Base-by-base conservation (phyloP, 2,797 vertebrate genomes). In the Anguilla obscura region DNA sequence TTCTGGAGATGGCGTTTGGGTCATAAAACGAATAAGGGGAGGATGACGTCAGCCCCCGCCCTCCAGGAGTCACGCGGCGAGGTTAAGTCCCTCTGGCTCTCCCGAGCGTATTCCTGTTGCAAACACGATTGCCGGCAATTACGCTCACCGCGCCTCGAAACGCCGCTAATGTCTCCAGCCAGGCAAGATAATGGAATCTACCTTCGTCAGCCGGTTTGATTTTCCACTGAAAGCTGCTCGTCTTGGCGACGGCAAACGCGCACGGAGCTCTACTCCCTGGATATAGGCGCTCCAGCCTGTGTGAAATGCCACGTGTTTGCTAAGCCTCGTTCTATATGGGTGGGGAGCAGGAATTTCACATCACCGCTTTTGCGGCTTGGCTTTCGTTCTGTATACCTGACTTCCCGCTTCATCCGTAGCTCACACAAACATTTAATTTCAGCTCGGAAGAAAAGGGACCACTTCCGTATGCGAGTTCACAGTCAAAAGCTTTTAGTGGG, bases 171-270 rank as follows among this genome's bases (percentile, higher is more conserved):
- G 40, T n/a, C 79, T 82, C 79, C 79, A 48, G 45, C 45, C 24
- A 50, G 45, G 79, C 40, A 48, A 82, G 40, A 21, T 50, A 50
- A 82, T 82, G 79, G 79, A 82, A 82, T 48, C 79, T 50, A 21
- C 79, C 18, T 48, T 82, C 79, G 45, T 82, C 79, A 48, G 18
- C 9, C 79, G 3, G 21, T 82, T 48, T 48, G 79, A 82, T 82
- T 82, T 82, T 50, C 79, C 79, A 48, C 40, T 24, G 45, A n/a
- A 1, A n/a, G 45, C 18, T 50, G 45, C 18, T 50, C 79, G 10
- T 50, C 30, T 33, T n/a, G 24, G 4, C 18, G 63, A 27, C 63
- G 14, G 33, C 0, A 48, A 40, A n/a, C n/a, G 45, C 21, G 10
- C 18, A 82, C 33, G 50, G 40, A 82, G 24, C 40, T 3, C 36